Conservation (phyloP, 2,797 vertebrate species). For the Brachyalestes nurse region DNA sequence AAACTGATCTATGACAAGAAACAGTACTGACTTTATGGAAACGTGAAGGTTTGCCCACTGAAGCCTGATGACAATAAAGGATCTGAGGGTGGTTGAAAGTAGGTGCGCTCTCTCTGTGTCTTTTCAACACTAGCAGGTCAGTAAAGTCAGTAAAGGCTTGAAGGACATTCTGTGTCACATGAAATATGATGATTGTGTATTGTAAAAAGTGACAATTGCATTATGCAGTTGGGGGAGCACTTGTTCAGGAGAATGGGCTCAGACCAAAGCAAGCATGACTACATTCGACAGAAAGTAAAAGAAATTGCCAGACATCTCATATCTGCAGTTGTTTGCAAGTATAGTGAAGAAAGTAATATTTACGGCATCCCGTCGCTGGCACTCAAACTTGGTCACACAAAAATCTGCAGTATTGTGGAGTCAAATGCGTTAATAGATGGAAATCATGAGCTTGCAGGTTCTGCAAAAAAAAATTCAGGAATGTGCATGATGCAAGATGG, state of each 20-base stretch:
- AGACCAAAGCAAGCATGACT: conserved; percentile 12
- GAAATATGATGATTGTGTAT: conserved; percentile 4
- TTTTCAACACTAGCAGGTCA: conserved; percentile 15
- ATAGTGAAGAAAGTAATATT: neutral
- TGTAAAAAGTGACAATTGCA: conserved; percentile 11
- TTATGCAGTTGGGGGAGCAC: conserved; percentile 13
- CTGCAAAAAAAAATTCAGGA: too few species aligned
- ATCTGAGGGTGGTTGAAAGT: neutral
- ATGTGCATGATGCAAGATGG: too few species aligned
- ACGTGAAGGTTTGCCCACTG: conserved; percentile 5
- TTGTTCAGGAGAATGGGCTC: neutral
- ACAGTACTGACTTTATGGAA: conserved; percentile 14
- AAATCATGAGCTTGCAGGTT: neutral
- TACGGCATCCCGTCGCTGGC: conserved; percentile 10
- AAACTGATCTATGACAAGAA: neutral
- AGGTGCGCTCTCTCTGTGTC: conserved; percentile 18
- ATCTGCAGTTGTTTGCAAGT: neutral
- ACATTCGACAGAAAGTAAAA: conserved; percentile 12
- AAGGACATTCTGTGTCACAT: conserved; percentile 4
- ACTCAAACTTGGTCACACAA: conserved; percentile 19
- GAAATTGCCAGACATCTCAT: neutral
- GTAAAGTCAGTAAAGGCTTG: neutral
- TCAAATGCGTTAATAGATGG: conserved; percentile 13
- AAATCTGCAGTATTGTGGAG: conserved; percentile 9
- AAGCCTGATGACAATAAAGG: neutral